phyloP scores from a whole-genome alignment of 2,888 invertebrate genomes.

The Cylloceria caligata region DNA sequence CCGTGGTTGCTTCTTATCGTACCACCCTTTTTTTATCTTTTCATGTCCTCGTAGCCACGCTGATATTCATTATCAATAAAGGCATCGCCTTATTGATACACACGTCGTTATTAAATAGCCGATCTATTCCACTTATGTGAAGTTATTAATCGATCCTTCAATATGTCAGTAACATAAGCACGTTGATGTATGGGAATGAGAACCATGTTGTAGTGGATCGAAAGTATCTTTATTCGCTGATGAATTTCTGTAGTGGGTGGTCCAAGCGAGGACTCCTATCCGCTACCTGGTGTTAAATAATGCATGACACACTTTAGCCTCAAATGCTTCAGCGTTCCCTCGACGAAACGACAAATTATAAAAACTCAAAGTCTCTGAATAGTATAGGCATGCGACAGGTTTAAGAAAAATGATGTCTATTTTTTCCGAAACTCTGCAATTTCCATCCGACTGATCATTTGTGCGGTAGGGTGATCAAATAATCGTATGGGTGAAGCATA shows the following conservation, averaged over 20 bases:
- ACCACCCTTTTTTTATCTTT: neutral
- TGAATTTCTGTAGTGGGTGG: too few relatives aligned
- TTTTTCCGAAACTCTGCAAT: constrained; percentile 8
- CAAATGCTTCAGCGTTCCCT: constrained; percentile 49
- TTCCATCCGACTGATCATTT: neutral
- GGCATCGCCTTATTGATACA: neutral
- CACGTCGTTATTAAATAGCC: neutral
- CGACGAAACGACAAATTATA: neutral
- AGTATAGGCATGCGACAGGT: neutral
- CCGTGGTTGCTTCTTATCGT: neutral
- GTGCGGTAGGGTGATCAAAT: neutral
- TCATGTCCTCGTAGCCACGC: neutral
- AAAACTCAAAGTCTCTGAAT: neutral
- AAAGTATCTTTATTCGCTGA: too few relatives aligned
- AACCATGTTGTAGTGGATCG: too few relatives aligned
- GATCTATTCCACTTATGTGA: neutral
- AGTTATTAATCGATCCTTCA: constrained; percentile 1
- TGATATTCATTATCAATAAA: constrained; percentile 6
- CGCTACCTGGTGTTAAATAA: neutral
- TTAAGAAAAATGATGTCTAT: constrained; percentile 14
- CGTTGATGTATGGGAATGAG: neutral
- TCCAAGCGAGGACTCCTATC: too few relatives aligned
- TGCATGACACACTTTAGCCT: constrained; percentile 62
- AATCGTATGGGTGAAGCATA: neutral
- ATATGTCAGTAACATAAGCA: neutral